Evolutionary conservation across 2,113 vertebrate genomes (phyloP), one percentile per base, ranked within the genome.

Genomic region (Menura novaehollandiae): DNA sequence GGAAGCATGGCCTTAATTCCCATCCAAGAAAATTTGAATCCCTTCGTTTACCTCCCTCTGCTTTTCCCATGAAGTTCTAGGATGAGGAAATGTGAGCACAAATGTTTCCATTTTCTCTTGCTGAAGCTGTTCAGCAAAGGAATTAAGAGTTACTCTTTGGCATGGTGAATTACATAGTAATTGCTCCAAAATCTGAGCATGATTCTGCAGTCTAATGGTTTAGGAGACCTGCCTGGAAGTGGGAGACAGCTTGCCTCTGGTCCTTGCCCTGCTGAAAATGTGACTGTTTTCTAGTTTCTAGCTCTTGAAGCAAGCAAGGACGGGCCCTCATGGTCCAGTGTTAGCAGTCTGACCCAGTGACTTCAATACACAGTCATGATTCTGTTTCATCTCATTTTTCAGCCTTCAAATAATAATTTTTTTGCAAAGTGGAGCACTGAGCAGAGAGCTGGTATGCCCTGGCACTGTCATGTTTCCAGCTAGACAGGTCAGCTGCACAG

Each of bases 51-150:
- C 89, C 84, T 92, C 89, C 92, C 56, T 60, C 76, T 91, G 83
- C 39, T 95, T 95, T 96, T 96, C 96, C 91, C 89, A 89, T 80
- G 79, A 89, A 81, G 33, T 92, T 91, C 46, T 51, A 51, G 68
- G 64, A 37, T 47, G 37, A 87, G 58, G 37, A 73, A 89, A 62
- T 13, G 44, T 20, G 39, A 75, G 64, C 55, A 85, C 68, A 91
- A 95, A 56, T 87, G 77, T 89, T 96, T 89, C 71, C 52, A 85
- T 94, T 84, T 94, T 88, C 76, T 46, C 47, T 59, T 14, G 6
- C 84, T 79, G 91, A 82, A 95, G 22, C 64, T 35, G 60, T 41
- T 76, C 52, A 52, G 64, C 35, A 59, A 78, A 74, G 0, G 27
- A 86, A 84, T 89, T 78, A 80, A 67, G 58, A 89, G 46, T 64